Percentiles rank a stretch among this genome's conserved stretches.
Evolutionary conservation across 1,140 invertebrate species (phyloP).

Genomic region (Heterodera carotae): DNA sequence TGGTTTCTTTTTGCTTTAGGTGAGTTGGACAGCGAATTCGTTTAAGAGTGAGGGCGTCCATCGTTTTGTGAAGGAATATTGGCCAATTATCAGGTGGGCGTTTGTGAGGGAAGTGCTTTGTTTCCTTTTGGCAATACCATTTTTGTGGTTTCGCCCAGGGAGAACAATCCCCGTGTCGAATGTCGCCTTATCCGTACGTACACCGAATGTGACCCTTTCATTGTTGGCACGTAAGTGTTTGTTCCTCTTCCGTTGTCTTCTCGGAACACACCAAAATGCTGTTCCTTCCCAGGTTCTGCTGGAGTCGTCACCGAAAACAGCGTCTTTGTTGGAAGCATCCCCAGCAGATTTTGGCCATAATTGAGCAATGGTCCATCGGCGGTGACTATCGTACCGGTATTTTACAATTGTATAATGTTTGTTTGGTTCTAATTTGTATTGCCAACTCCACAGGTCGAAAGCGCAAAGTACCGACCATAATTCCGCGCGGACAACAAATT

Average conservation of each 20-base stretch:
- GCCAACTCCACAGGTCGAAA: slow-evolving; percentile 39
- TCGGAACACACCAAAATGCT: slow-evolving; percentile 4
- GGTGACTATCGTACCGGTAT: slow-evolving; percentile 55
- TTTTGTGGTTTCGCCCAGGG: slow-evolving; percentile 37
- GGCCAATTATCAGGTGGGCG: slow-evolving; percentile 59
- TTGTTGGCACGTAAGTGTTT: slow-evolving; percentile 57
- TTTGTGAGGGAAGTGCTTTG: too few relatives aligned
- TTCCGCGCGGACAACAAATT: slow-evolving; percentile 57
- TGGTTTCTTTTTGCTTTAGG: neutral
- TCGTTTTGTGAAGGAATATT: slow-evolving; percentile 61
- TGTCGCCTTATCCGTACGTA: slow-evolving; percentile 49
- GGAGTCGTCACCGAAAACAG: slow-evolving; percentile 47
- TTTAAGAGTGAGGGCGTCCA: slow-evolving; percentile 59
- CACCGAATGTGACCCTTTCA: slow-evolving; percentile 58
- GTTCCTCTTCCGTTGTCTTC: neutral
- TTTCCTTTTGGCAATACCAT: too few relatives aligned
- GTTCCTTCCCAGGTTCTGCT: slow-evolving; percentile 49
- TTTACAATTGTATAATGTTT: neutral
- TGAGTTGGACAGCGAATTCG: slow-evolving; percentile 56
- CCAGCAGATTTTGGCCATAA: slow-evolving; percentile 56
- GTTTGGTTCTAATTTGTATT: neutral
- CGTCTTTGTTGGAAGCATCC: slow-evolving; percentile 49
- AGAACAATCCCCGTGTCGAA: slow-evolving; percentile 61
- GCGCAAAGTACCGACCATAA: slow-evolving; percentile 54
- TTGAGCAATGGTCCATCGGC: slow-evolving; percentile 61